Evolutionary conservation across 2,888 invertebrate genomes (phyloP).

Genomic region (Dendrolimus pini): DNA sequence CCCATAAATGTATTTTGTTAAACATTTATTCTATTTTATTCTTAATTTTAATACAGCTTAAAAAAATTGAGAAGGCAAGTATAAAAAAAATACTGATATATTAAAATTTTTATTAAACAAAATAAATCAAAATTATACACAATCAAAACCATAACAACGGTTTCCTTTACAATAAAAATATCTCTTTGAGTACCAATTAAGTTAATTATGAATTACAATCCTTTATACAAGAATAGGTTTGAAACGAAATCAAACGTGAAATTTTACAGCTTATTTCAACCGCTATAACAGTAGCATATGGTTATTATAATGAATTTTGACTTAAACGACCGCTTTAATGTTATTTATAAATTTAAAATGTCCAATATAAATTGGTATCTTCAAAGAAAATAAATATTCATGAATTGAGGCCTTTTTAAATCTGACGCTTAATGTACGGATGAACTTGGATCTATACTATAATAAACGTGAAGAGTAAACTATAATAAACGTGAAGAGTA

Average conservation of each 20-base stretch:
- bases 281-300: constrained; percentile 55
- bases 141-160: constrained; percentile 28
- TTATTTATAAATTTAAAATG: constrained; percentile 26
- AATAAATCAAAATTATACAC: constrained; percentile 15
- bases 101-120: no score
- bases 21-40: no score
- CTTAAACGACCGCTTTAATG: constrained; percentile 37
- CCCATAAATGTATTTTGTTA: no score
- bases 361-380: constrained; percentile 12
- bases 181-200: constrained; percentile 41
- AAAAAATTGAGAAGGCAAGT: no score
- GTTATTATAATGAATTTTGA: constrained; percentile 55
- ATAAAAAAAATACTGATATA: no score
- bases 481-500: no score
- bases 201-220: constrained; percentile 60
- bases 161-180: constrained; percentile 32
- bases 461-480: no score
- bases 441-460: constrained; percentile 1
- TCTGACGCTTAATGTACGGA: constrained; percentile 22
- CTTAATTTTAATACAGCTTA: no score
- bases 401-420: constrained; percentile 15
- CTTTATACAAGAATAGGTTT: constrained; percentile 24
- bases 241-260: constrained; percentile 43
- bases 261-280: constrained; percentile 55
- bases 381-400: neutral